These are phyloP conservation scores for Flabesymbios commensalis DNA, from an alignment of 2,888 invertebrate genomes.

Conservation along the genomic window DNA sequence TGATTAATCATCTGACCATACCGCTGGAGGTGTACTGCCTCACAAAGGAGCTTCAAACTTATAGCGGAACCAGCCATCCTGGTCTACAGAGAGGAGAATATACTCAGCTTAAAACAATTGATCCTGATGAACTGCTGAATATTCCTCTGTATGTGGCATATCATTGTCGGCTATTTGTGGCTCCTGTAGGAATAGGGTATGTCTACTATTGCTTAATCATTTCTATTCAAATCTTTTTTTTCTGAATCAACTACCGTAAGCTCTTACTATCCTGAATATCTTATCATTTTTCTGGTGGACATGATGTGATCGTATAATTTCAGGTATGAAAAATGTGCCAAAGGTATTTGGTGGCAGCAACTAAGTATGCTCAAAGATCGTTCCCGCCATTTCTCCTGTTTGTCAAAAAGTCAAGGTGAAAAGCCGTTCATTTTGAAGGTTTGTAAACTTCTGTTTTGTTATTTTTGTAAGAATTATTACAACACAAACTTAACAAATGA, in stretches of 20 bases:
- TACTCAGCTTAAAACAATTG: conserved; percentile 73
- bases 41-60: conserved; percentile 70
- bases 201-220: too few species aligned
- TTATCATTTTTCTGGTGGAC: too few species aligned
- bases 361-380: conserved; percentile 70
- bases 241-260: too few species aligned
- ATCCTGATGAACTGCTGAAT: conserved; percentile 75
- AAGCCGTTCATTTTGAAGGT: conserved; percentile 71
- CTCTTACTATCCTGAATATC: too few species aligned
- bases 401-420: conserved; percentile 64
- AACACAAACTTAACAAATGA: background rate
- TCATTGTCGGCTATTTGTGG: conserved; percentile 76
- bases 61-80: conserved; percentile 26
- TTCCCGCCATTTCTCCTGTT: conserved; percentile 72
- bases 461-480: background rate
- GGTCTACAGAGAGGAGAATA: conserved; percentile 63
- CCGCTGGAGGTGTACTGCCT: conserved; percentile 77
- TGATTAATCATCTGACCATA: conserved; percentile 75
- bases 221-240: too few species aligned
- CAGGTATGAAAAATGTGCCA: conserved; percentile 73
- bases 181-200: conserved; percentile 76
- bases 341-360: conserved; percentile 82
- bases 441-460: conserved; percentile 9
- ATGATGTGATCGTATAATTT: too few species aligned
- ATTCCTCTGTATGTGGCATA: conserved; percentile 80